A percentile compares a stretch with the other conserved stretches of the same genome.
Evolutionary conservation across 2,888 invertebrate genomes (phyloP).

Genomic region (Agrochola lychnidis): DNA sequence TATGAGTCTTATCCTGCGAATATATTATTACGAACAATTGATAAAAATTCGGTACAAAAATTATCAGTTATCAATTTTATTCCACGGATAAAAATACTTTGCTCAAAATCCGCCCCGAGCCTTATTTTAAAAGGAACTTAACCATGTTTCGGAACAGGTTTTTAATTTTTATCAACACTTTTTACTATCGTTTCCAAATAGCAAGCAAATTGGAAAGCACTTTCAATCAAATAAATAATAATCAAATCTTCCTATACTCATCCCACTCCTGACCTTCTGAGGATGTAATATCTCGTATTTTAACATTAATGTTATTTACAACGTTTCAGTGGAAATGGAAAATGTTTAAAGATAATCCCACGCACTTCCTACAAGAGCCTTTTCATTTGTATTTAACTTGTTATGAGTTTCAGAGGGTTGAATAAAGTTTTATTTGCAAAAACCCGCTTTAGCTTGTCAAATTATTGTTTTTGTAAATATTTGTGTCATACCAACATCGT

Average conservation of each 20-base stretch:
- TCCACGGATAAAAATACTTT: no score
- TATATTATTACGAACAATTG: no score
- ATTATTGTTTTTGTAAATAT: background rate
- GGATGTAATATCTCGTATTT: conserved; percentile 4
- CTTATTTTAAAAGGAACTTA: no score
- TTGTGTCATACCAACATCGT: background rate
- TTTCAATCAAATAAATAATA: background rate
- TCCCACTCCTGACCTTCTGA: background rate
- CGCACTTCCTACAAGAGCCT: background rate
- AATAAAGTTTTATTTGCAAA: background rate
- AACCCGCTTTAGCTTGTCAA: background rate
- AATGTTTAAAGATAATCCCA: background rate
- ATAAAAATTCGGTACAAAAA: no score
- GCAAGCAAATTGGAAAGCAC: background rate
- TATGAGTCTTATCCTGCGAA: no score
- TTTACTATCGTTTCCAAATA: no score
- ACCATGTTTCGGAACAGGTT: no score
- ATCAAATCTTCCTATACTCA: background rate
- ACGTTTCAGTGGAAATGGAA: background rate
- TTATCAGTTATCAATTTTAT: no score
- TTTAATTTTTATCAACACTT: no score
- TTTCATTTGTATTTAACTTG: conserved; percentile 2
- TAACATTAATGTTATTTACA: conserved; percentile 10
- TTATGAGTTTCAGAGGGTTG: background rate
- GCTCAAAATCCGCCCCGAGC: no score